phyloP scores from a whole-genome alignment of 2,113 vertebrate genomes.

The Aphelocoma coerulescens region DNA sequence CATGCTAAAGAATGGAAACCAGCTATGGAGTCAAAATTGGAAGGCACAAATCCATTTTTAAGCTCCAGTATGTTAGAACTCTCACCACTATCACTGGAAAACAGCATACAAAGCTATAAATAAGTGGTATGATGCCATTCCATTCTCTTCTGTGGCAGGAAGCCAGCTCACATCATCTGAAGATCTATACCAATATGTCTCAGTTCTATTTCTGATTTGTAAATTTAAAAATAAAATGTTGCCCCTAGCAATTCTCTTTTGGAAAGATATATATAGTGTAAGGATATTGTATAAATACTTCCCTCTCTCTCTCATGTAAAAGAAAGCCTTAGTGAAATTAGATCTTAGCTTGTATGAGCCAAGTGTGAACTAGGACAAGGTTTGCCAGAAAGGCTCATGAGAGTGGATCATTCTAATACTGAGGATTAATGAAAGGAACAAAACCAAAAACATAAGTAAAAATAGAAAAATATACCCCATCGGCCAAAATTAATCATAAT shows the following conservation, averaged over 20 bases:
- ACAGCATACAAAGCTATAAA: not conserved
- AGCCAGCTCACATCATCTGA: not conserved
- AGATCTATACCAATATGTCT: not conserved
- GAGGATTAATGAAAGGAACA: conserved; percentile 13
- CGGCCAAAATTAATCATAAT: conserved; percentile 99
- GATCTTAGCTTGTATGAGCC: not conserved
- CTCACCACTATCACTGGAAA: not conserved
- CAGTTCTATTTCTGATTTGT: not conserved
- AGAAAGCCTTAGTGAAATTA: not conserved
- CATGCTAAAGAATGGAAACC: not conserved
- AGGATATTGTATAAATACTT: not conserved
- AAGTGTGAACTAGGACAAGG: not conserved
- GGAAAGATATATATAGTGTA: not conserved
- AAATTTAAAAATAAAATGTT: conserved; percentile 24
- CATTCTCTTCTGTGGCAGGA: not conserved
- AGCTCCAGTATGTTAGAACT: not conserved
- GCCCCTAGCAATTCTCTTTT: not conserved
- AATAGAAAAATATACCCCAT: conserved; percentile 81
- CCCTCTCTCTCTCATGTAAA: not conserved
- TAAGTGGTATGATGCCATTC: not conserved
- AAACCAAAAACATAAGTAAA: not conserved
- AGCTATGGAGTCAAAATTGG: not conserved
- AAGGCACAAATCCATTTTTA: not conserved
- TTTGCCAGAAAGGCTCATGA: not conserved
- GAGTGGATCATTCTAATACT: not conserved